Evolutionary conservation across 2,113 vertebrate species (phyloP), one percentile per base, ranked within the genome.

Genomic region (Thamnaconus septentrionalis): DNA sequence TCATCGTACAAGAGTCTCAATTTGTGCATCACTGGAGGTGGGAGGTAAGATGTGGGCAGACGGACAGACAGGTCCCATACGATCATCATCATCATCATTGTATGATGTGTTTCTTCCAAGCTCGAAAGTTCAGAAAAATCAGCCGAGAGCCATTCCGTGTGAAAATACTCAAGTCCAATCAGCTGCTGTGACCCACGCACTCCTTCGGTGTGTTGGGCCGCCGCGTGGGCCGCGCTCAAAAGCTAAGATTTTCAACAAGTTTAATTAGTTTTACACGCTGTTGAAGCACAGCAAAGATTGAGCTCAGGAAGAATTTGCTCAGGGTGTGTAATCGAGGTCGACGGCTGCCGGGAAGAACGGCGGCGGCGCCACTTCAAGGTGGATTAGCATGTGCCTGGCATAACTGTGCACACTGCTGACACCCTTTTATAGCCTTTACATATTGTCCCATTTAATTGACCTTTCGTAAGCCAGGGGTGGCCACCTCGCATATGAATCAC

Each of bases 401-500:
- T 5, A 64, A 56, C 72, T 73, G 66, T 71, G 53, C 62, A 44
- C 18, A 7, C 61, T 4, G 0, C 56, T 63, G 73, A 82, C 73
- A 71, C 51, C 48, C 6, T 74, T 83, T 75, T 59, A 82, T 42
- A 56, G 58, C 67, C 59, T 86, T 83, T 73, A 73, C 73, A 77
- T 66, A 71, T 18, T 53, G 70, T 67, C 76, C 76, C 61, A 76
- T 84, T 76, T 66, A 80, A 61, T 57, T 10, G 64, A 82, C 75
- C 78, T 79, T 66, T 78, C 76, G 64, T 56, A 62, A 76, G 79
- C 64, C 69, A 64, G 41, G 56, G 69, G 62, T 50, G 60, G 75
- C 79, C 76, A 82, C 60, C 66, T 55, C 41, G 59, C 56, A 74
- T 78, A 81, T 81, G 61, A 88, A 84, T 84, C 63, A 78, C 3